Evolutionary conservation across 1,140 invertebrate species (phyloP), one percentile per base, ranked within the genome.

Genomic region (Latrodectus geometricus): DNA sequence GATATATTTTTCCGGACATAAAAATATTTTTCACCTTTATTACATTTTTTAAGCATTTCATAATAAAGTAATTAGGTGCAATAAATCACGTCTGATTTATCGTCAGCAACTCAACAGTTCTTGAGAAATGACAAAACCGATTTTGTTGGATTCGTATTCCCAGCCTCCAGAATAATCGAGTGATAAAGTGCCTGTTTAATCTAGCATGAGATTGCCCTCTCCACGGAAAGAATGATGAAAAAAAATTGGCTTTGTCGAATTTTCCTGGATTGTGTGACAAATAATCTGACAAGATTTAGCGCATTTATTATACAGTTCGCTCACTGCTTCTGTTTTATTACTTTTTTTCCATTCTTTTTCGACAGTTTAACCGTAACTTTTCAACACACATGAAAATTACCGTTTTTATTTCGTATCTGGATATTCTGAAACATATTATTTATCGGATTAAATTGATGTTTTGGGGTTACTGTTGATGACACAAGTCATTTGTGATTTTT

Each of bases 131-230:
- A 76, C 52, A 76, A 61, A 61, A 21, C 9, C 7, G 20, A 21
- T 56, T 61, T 76, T 14, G 8, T 23, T 35, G 9, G 4, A 14
- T 76, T 74, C 12, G 17, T 20, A 14, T 12, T 76, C 56, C 21
- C 21, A 76, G 23, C 54, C 54, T 56, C 20, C 20, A 61, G 20
- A 23, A 52, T 23, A 8, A 20, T 23, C 74, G 23, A 76, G 9
- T 76, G 20, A 56, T 61, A 61, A 76, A 76, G 20, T 61, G 54
- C 11, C 17, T 61, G 54, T 61, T 61, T 76, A 76, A 61, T 76
- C 52, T 56, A 23, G 20, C 52, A 12, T 76, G 52, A 15, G n/a
- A 76, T 61, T 76, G 15, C 17, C n/a, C 11, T 15, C 23, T 56
- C 21, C n/a, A 75, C 9, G 20, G 9, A 15, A 9, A 23, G 23